Evolutionary conservation across 2,113 vertebrate genomes (phyloP).

Genomic region (Trachemys scripta): DNA sequence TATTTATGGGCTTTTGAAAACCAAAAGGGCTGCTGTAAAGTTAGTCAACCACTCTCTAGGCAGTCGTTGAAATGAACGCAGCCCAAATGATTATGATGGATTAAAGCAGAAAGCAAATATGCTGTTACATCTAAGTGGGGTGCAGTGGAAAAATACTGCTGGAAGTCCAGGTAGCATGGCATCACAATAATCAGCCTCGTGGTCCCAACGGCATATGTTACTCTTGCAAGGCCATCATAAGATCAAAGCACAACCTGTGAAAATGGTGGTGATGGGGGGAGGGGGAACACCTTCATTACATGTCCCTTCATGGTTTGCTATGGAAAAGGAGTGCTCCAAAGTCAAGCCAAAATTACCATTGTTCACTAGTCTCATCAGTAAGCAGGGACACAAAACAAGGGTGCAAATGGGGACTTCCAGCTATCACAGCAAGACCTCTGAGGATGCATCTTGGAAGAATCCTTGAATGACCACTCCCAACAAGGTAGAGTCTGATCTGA

Average conservation of each 20-base stretch:
- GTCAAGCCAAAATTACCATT: rapidly evolving
- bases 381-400: not conserved
- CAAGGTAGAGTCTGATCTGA: not conserved
- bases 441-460: not conserved
- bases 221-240: not conserved
- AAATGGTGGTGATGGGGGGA: not conserved
- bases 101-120: not conserved
- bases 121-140: not conserved
- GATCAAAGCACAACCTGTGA: not conserved
- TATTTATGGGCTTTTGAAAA: not conserved
- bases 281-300: not conserved
- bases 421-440: not conserved
- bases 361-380: not conserved
- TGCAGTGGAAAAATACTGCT: not conserved
- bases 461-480: too few species aligned
- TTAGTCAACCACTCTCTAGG: not conserved
- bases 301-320: rapidly evolving
- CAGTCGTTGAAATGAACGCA: not conserved
- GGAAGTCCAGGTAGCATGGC: not conserved
- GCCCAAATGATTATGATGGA: not conserved
- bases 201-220: not conserved
- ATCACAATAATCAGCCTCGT: not conserved
- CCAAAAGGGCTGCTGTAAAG: not conserved
- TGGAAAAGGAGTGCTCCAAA: not conserved
- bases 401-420: not conserved